Evolutionary conservation across 2,888 invertebrate genomes (phyloP), one percentile per base, ranked within the genome.

Genomic region (Agrilus biguttatus): DNA sequence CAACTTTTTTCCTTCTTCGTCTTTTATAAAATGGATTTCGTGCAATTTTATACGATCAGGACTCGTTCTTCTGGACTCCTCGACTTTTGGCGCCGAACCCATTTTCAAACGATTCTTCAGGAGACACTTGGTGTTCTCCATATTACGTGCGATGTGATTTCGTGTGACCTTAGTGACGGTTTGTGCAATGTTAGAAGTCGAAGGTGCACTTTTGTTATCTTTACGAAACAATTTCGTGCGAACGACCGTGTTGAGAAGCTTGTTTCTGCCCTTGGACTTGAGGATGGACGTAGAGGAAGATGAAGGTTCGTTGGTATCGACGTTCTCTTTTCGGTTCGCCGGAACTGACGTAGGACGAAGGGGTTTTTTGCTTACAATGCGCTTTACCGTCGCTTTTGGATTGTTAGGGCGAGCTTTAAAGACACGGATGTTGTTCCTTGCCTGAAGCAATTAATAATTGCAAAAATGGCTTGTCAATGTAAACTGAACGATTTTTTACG

Each of bases 1-100:
- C 42, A 63, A 53, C 28, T 58, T 58, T 49, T 64, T 65, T n/a
- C 61, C 60, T 38, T 59, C 59, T 37, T 49, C 53, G 43, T 54
- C 57, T 50, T 64, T 65, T 36, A 65, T 54, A 44, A 62, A 62
- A 45, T 63, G 61, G 35, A 66, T 63, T 44, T 65, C 65, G 19
- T 56, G 50, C 36, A 66, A 46, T 44, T 63, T 58, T n/a, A 62
- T 39, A 21, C 52, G 47, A 43, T 47, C 44, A 5, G 35, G 33
- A 3, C 37, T 47, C 6, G 50, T 50, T n/a, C 52, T 51, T 6
- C 44, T 45, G 28, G 14, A 45, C 49, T 47, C 43, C 39, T 49
- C 46, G 19, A 36, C 36, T 41, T 49, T 46, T 17, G 45, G 38
- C 4, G 42, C 14, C 14, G 45, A 17, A n/a, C 48, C 48, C 3